Evolutionary conservation across 1,140 invertebrate species (phyloP).

Genomic region (Ectropis grisescens): DNA sequence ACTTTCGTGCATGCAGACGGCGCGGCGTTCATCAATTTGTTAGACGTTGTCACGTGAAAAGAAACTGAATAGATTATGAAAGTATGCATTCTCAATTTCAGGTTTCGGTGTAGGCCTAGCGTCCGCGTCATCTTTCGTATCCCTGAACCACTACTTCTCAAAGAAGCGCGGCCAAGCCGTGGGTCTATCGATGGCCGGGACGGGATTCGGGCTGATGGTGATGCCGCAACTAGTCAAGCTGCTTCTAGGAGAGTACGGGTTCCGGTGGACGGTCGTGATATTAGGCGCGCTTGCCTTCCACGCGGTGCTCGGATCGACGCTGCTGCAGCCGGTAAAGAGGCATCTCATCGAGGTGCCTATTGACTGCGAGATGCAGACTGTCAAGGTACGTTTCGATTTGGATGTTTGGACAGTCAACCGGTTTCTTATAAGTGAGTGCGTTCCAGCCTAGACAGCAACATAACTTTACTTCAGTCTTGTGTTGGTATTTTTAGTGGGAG

Average conservation of each 20-base stretch:
- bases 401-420: too few relatives aligned
- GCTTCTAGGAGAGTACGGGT: constrained; percentile 72
- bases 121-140: constrained; percentile 79
- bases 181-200: constrained; percentile 81
- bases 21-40: too few relatives aligned
- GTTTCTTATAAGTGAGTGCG: too few relatives aligned
- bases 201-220: constrained; percentile 80
- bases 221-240: constrained; percentile 79
- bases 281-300: constrained; percentile 77
- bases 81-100: too few relatives aligned
- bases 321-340: constrained; percentile 78
- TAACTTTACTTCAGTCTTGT: too few relatives aligned
- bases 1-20: too few relatives aligned
- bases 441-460: too few relatives aligned
- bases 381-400: constrained; percentile 60
- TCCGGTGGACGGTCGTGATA: constrained; percentile 76
- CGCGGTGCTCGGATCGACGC: constrained; percentile 74
- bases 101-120: constrained; percentile 80
- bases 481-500: too few relatives aligned
- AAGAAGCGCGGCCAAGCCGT: constrained; percentile 82
- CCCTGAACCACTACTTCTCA: constrained; percentile 80
- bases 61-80: too few relatives aligned
- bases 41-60: too few relatives aligned
- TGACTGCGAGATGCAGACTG: constrained; percentile 71
- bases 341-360: constrained; percentile 73